Percentiles rank a stretch among this genome's conserved stretches.
phyloP scores from a whole-genome alignment of 2,113 vertebrate species.

The Etheostoma cragini region DNA sequence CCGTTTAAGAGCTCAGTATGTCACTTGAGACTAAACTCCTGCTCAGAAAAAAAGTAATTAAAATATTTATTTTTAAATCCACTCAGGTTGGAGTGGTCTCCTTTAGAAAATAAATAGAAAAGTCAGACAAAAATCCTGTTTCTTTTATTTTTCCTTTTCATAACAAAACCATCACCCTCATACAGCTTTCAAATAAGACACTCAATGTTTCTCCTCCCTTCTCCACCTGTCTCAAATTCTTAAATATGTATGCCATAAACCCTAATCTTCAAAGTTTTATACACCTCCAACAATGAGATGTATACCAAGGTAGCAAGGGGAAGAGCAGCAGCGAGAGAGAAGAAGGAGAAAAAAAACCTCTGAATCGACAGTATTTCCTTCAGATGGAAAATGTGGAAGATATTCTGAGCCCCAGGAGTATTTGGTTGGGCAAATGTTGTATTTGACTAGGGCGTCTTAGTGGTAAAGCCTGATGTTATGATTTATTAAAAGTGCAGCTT shows the following conservation, averaged over 20 bases:
- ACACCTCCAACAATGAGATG: constrained; percentile 64
- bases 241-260: constrained; percentile 74
- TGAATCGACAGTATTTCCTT: constrained; percentile 68
- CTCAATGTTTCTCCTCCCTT: constrained; percentile 1
- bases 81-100: constrained; percentile 15
- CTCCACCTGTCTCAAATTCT: constrained; percentile 50
- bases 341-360: constrained; percentile 43
- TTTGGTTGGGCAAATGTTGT: constrained; percentile 67
- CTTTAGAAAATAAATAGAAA: constrained; percentile 14
- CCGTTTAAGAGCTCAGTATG: constrained; percentile 62
- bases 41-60: constrained; percentile 69
- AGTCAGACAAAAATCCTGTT: not conserved
- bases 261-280: constrained; percentile 63
- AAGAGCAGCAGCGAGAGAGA: constrained; percentile 26
- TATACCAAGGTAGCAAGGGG: constrained; percentile 46
- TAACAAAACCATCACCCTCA: constrained; percentile 26
- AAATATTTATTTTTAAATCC: constrained; percentile 54
- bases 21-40: constrained; percentile 73
- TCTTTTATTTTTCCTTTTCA: constrained; percentile 37
- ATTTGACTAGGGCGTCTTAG: constrained; percentile 68
- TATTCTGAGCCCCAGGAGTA: constrained; percentile 66
- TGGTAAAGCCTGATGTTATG: constrained; percentile 67
- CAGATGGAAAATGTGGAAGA: constrained; percentile 62
- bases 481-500: constrained; percentile 77
- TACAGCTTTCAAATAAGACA: constrained; percentile 16